Evolutionary conservation across 2,113 vertebrate genomes (phyloP).

Genomic region (Rallus limicola): DNA sequence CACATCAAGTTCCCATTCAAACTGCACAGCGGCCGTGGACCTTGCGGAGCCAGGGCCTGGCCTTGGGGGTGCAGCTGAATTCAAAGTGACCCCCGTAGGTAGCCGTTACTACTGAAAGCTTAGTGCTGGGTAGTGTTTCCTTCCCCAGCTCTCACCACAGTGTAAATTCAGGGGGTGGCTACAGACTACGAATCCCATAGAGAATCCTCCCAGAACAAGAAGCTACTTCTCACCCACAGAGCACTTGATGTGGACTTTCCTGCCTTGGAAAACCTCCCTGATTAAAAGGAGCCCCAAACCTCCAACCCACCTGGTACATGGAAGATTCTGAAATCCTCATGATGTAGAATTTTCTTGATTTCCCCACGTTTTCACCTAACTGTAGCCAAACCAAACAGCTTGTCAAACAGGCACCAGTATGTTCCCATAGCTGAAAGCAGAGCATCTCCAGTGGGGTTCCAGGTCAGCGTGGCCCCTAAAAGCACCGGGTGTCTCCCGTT

Average conservation of each 20-base stretch:
- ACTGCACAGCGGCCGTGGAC: neutral
- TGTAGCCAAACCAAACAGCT: neutral
- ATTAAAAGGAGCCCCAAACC: neutral
- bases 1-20: neutral
- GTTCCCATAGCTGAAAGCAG: neutral
- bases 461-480: neutral
- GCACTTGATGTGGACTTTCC: constrained; percentile 44
- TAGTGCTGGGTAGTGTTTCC: neutral
- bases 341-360: neutral
- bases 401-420: neutral
- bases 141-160: neutral
- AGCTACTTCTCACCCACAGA: neutral
- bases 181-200: neutral
- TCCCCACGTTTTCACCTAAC: neutral
- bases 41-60: neutral
- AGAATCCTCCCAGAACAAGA: neutral
- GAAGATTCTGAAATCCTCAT: neutral
- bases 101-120: constrained; percentile 70
- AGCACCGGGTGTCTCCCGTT: neutral
- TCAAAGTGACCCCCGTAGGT: neutral
- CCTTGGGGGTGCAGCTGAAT: neutral
- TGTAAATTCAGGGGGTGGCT: neutral
- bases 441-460: neutral
- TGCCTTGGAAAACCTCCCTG: constrained; percentile 22
- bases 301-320: neutral